Conservation (phyloP, 2,113 vertebrate genomes). For the human (Homo sapiens) region GRCh38 chr4:123299001-123299500, state of each 20-base stretch:
- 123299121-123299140: neutral
- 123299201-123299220: neutral
- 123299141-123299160: neutral
- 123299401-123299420: neutral
- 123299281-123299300: neutral
- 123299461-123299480: neutral
- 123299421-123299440: neutral
- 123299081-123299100: conserved; percentile 48
- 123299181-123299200: neutral
- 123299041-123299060: conserved; percentile 69
- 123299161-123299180: neutral
- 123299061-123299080: conserved; percentile 75
- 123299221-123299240: neutral
- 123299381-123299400: neutral
- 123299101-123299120: neutral
- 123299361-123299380: neutral
- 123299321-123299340: neutral
- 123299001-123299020: conserved; percentile 67
- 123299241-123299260: neutral
- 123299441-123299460: conserved; percentile 5
- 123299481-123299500: neutral
- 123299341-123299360: neutral
- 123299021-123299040: conserved; percentile 73
- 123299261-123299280: neutral
- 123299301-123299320: neutral